These are phyloP conservation scores for Columba janthina DNA, from an alignment of 2,113 vertebrate genomes.

Conservation along the genomic window DNA sequence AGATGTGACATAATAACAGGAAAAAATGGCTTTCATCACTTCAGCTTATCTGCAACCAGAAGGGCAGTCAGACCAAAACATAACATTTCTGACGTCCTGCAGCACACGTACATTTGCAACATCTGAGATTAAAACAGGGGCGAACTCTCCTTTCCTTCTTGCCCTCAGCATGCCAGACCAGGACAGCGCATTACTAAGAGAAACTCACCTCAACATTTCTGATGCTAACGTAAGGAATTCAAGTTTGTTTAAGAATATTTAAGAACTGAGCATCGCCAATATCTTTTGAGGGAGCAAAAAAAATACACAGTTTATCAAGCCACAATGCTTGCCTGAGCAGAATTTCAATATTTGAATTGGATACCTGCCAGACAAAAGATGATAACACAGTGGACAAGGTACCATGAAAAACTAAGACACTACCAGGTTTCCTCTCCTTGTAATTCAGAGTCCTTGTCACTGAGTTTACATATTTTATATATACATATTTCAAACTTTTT, in stretches of 20 bases:
- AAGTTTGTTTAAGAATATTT: background rate
- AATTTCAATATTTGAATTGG: background rate
- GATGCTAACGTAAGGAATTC: background rate
- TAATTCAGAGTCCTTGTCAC: background rate
- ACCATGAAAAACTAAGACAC: background rate
- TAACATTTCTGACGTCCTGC: background rate
- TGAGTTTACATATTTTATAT: background rate
- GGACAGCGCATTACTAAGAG: background rate
- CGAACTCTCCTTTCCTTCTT: background rate
- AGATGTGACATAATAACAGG: background rate
- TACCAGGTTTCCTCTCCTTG: background rate
- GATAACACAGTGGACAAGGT: background rate
- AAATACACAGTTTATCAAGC: background rate
- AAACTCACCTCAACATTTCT: background rate
- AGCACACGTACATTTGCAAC: background rate
- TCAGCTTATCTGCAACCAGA: background rate
- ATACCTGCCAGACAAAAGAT: background rate
- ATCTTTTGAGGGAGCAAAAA: background rate
- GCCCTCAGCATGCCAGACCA: background rate
- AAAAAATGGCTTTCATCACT: constrained; percentile 12
- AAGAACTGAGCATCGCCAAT: background rate
- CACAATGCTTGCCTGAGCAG: fast-evolving
- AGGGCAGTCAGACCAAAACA: background rate
- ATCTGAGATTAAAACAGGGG: background rate
- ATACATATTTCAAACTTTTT: background rate